Evolutionary conservation across 2,113 vertebrate species (phyloP).

Genomic region (Marmota flaviventris): DNA sequence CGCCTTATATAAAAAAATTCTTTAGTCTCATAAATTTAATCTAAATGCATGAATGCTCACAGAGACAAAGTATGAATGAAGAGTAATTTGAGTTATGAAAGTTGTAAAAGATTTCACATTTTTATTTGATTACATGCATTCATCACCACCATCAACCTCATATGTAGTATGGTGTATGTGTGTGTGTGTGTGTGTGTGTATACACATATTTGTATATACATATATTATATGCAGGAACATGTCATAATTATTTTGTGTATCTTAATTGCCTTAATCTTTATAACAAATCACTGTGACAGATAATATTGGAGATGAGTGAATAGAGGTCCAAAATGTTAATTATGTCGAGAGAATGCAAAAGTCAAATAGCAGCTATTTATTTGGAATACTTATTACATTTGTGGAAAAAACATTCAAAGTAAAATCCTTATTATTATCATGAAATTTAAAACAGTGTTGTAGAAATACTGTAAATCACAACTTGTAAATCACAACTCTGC

Average conservation of each 20-base stretch:
- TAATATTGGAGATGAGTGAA: background rate
- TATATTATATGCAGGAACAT: background rate
- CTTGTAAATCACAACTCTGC: background rate
- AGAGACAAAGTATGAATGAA: background rate
- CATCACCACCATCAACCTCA: background rate
- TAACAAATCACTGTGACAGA: background rate
- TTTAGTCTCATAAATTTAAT: background rate
- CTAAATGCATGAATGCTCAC: background rate
- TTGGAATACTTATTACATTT: background rate
- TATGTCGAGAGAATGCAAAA: background rate
- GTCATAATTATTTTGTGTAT: background rate
- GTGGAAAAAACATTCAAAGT: background rate
- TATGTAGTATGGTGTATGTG: background rate
- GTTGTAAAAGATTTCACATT: background rate
- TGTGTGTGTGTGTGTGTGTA: background rate
- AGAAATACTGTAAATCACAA: background rate
- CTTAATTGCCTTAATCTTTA: background rate
- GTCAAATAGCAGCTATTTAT: background rate
- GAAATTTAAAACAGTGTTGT: background rate
- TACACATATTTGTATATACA: background rate
- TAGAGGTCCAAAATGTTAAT: background rate
- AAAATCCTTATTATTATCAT: background rate
- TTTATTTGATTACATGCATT: background rate
- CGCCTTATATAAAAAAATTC: background rate
- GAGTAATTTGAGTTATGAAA: background rate